Base-by-base conservation (phyloP, 2,113 vertebrate genomes). In the Pelecanoides urinatrix region DNA sequence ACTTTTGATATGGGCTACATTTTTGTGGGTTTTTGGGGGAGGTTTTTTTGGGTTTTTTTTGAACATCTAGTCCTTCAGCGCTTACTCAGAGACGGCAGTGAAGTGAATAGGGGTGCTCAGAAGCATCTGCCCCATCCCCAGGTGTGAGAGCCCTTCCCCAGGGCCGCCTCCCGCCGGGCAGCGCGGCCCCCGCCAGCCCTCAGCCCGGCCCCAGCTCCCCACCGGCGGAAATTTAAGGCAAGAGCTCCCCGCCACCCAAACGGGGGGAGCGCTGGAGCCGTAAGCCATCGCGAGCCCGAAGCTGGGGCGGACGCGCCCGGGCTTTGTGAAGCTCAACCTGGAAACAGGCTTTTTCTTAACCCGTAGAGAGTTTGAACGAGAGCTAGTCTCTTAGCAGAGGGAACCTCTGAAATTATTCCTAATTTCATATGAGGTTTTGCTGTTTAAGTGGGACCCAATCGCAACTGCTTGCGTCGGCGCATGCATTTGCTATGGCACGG, bases 401-500 rank as follows among this genome's bases (percentile, higher is more conserved):
- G 27, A 74, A 45, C 15, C 12, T 50, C 27, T 56, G 62, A 63
- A 56, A 29, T 72, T 38, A 36, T 49, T 77, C 45, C 16, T 44
- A 10, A 65, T 55, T 30, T 29, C 21, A 16, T 18, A 18, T 6
- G 21, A 61, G 16, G 25, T 25, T 59, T 65, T 66, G 22, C 23
- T 77, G 30, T 18, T 47, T 53, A 52, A 42, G 29, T 15, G 18
- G 26, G 55, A 32, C 27, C n/a, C 7, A 20, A 19, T 15, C 5
- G 0, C 44, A 72, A 8, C 13, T n/a, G 20, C 47, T 72, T 45
- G 23, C 0, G 10, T 17, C 40, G 26, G 26, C 2, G 1, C 11
- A 10, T 11, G 20, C 1, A 3, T 62, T 65, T 0, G 3, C 16
- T 4, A 9, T 23, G 32, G 21, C 42, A 21, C 2, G 3, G 17